phyloP scores from a whole-genome alignment of 1,140 invertebrate genomes.

The Macrostomum lignano region DNA sequence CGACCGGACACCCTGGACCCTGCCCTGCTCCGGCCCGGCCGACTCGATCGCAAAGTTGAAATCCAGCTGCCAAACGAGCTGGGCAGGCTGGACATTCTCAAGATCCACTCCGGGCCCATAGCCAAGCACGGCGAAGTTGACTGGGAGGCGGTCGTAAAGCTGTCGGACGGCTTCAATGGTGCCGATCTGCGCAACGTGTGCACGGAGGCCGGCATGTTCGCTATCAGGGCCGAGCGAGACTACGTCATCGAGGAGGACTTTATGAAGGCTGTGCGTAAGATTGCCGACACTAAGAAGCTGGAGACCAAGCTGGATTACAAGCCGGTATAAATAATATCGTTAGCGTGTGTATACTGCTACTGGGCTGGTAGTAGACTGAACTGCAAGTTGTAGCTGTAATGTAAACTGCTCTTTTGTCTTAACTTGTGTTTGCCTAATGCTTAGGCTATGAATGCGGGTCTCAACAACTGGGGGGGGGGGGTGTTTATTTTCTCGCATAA shows the following conservation, averaged over 20 bases:
- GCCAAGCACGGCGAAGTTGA: constrained; percentile 96
- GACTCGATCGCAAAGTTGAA: constrained; percentile 93
- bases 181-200: constrained; percentile 95
- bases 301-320: constrained; percentile 98
- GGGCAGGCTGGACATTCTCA: constrained; percentile 73
- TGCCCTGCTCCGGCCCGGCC: constrained; percentile 67
- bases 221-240: constrained; percentile 65
- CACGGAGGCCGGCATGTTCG: constrained; percentile 87
- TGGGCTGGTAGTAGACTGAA: too few relatives aligned
- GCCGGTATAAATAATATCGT: constrained; percentile 53
- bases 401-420: too few relatives aligned
- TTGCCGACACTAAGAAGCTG: constrained; percentile 90
- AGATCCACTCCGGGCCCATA: constrained; percentile 82
- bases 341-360: too few relatives aligned
- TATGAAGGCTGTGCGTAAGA: constrained; percentile 97
- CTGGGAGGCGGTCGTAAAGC: constrained; percentile 89
- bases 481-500: too few relatives aligned
- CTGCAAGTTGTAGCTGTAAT: too few relatives aligned
- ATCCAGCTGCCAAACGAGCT: constrained; percentile 94
- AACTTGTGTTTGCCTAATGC: too few relatives aligned
- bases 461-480: too few relatives aligned
- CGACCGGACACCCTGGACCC: constrained; percentile 87
- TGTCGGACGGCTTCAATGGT: constrained; percentile 94
- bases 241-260: constrained; percentile 91
- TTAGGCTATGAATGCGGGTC: too few relatives aligned